Conservation (phyloP, 2,797 vertebrate species). For the Pantherophis vulpinus region DNA sequence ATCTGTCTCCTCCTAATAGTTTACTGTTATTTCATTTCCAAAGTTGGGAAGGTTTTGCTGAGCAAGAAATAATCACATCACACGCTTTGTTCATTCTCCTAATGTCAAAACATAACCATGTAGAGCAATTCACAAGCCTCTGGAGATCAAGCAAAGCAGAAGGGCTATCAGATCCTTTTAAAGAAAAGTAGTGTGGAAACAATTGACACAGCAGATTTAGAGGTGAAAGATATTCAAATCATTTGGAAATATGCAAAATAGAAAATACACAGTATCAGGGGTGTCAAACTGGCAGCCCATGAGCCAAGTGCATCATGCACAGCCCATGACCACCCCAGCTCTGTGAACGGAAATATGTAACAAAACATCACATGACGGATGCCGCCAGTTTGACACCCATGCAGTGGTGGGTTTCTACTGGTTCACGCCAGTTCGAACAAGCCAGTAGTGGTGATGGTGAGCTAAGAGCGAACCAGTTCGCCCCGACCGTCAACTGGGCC, state of each 20-base stretch:
- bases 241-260: background rate
- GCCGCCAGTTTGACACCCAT: background rate
- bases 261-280: background rate
- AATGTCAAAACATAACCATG: background rate
- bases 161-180: background rate
- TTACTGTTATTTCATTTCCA: background rate
- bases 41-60: background rate
- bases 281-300: too few species aligned
- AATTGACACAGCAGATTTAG: background rate
- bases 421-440: too few species aligned
- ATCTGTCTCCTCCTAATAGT: background rate
- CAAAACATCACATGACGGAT: too few species aligned
- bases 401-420: too few species aligned
- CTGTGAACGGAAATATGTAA: too few species aligned
- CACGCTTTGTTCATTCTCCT: background rate
- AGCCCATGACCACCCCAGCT: too few species aligned
- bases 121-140: background rate
- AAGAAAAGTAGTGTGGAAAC: background rate
- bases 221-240: background rate
- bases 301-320: fast-evolving
- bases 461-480: too few species aligned
- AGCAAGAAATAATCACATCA: background rate
- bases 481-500: too few species aligned
- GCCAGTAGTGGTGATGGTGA: too few species aligned
- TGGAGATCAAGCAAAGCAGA: background rate